Evolutionary conservation across 1,140 invertebrate genomes (phyloP), one percentile per base, ranked within the genome.

Genomic region (Diabrotica virgifera): DNA sequence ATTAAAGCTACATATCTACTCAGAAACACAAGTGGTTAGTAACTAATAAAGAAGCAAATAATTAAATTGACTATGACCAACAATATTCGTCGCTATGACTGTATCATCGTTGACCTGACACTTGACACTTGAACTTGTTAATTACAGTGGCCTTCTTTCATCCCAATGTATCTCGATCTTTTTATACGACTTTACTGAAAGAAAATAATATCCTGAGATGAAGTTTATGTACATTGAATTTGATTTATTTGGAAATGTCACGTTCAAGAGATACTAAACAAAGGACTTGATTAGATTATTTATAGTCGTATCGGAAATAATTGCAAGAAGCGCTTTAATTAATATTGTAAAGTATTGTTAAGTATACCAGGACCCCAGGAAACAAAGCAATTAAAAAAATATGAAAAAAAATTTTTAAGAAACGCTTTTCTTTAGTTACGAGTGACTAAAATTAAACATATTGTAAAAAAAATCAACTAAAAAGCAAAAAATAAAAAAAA

Each of bases 51-150:
- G 5, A 46, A 46, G 40, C n/a, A 10, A 46, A 46, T 46, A 46
- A 46, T 46, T 46, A 46, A 6, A 46, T 46, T 46, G 40, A 46
- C 40, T 10, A 46, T 46, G n/a, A 46, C 24, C 24, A 24, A 24
- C 24, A 24, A 4, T 24, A 24, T 24, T 24, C 24, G 24, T 24
- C 24, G 24, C 24, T 24, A 24, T 24, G 24, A 24, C 24, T 24
- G 24, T 46, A 46, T 46, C 40, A 46, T 10, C 40, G 40, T 46
- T 46, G 40, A 46, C 40, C 40, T 6, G 40, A 46, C 40, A 46
- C 40, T 46, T 46, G 40, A 46, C 40, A 10, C 40, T 46, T 46
- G 40, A 46, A 46, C 40, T 46, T 46, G n/a, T 46, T 46, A 46
- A 46, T 46, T 46, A 5, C 40, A 46, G n/a, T 46, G 40, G 40